A percentile compares a stretch with the other conserved stretches of the same genome.
phyloP scores from a whole-genome alignment of 2,888 invertebrate genomes.

The Proisotoma minuta region DNA sequence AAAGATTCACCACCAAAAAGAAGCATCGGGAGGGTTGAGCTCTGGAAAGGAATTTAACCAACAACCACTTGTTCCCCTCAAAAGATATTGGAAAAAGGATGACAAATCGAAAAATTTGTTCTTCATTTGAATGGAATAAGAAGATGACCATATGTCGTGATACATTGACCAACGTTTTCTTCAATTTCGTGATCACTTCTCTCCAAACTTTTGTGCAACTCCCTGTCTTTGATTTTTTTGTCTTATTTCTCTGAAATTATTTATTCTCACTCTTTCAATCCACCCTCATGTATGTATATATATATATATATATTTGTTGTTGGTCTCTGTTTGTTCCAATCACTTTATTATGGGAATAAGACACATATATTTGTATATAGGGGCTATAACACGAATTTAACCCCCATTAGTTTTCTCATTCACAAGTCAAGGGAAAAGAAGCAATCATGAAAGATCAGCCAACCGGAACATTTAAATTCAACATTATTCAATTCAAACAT shows the following conservation, averaged over 20 bases:
- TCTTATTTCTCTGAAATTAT: constrained; percentile 16
- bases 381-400: background rate
- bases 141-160: constrained; percentile 48
- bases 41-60: background rate
- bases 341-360: background rate
- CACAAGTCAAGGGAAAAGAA: background rate
- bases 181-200: constrained; percentile 48
- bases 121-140: constrained; percentile 40
- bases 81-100: constrained; percentile 46
- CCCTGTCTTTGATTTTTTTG: constrained; percentile 25
- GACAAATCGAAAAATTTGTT: constrained; percentile 48
- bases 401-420: background rate
- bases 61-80: constrained; percentile 3
- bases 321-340: background rate
- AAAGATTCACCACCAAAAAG: too few species aligned
- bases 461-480: constrained; percentile 2
- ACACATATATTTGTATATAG: background rate
- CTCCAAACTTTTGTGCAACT: constrained; percentile 26
- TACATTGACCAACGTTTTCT: constrained; percentile 43
- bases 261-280: background rate
- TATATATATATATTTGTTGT: background rate
- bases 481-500: constrained; percentile 1
- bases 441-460: constrained; percentile 5
- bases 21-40: background rate
- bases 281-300: too few species aligned